Evolutionary conservation across 2,888 invertebrate genomes (phyloP), one percentile per base, ranked within the genome.

Genomic region (Tetragonula carbonaria): DNA sequence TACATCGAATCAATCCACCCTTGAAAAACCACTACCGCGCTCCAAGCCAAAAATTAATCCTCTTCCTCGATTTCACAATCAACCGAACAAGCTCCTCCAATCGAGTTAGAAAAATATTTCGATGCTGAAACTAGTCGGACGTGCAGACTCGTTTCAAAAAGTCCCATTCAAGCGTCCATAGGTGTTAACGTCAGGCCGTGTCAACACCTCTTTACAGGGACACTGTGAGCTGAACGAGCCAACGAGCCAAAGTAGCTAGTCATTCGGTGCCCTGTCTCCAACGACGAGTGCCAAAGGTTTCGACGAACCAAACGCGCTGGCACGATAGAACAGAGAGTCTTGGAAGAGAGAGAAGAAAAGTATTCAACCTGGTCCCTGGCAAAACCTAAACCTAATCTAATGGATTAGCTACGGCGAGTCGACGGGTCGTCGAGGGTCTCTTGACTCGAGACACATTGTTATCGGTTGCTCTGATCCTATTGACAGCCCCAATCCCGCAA

Each of bases 401-500:
- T 79, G 89, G 89, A 91, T 90, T 90, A 90, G 82, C 84, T 79
- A 65, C 80, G 85, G 71, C 71, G 78, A 87, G 86, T 89, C 85
- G 85, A 77, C 85, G 77, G 82, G 75, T 80, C 59, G 72, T 84
- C 85, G 83, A 90, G 90, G 91, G 90, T 91, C 91, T 91, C 92
- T 93, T 93, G 93, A 93, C 93, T 93, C 92, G 92, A 82, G 87
- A 88, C 88, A 87, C 87, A 92, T 92, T 93, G 92, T 91, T 85
- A 84, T 87, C 86, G 45, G 82, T 66, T 78, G 57, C n/a, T 45
- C 84, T 91, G 91, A 92, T 92, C 91, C 92, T 87, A 90, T 91
- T 90, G 91, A 87, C 89, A 83, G 84, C 74, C 75, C 84, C 66
- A 66, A 57, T 62, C 65, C 70, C 57, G 66, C 65, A 62, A 70